Evolutionary conservation across 2,797 vertebrate species (phyloP).

Genomic region (Rhyacichthys aspro): DNA sequence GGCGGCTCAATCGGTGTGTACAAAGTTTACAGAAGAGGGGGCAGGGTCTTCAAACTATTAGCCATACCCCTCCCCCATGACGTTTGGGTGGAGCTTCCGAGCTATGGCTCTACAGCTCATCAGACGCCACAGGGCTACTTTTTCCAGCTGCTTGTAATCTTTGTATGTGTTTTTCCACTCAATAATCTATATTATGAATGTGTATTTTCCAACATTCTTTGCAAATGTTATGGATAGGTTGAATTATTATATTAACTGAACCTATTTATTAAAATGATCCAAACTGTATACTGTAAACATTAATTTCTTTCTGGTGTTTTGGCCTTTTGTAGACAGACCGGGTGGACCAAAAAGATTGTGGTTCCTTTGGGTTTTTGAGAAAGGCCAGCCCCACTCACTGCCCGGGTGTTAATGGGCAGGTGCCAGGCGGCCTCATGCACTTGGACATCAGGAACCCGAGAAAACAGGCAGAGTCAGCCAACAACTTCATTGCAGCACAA

Average conservation of each 20-base stretch:
- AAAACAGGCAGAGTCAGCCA: constrained; percentile 68
- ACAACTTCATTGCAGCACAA: constrained; percentile 61
- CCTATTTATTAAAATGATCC: no score
- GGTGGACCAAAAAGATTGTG: constrained; percentile 71
- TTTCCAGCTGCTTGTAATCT: background rate
- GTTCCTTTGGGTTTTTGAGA: constrained; percentile 71
- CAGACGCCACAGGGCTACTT: background rate
- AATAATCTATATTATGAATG: background rate
- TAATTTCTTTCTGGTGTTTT: constrained; percentile 14
- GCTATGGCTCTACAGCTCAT: constrained; percentile 27
- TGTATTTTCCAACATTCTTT: no score
- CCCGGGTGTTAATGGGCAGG: constrained; percentile 67
- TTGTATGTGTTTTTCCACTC: background rate
- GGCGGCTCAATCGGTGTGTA: constrained; percentile 74
- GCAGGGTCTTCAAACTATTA: constrained; percentile 65
- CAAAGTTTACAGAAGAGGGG: constrained; percentile 82
- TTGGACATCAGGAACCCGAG: constrained; percentile 74
- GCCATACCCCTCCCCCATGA: constrained; percentile 67
- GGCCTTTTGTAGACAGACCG: constrained; percentile 53
- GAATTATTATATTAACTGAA: no score
- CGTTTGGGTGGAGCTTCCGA: constrained; percentile 63
- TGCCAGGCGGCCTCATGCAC: constrained; percentile 74
- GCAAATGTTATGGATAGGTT: no score
- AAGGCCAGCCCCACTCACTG: constrained; percentile 77
- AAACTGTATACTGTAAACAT: no score